Conservation (phyloP, 2,888 invertebrate species). For the Tetragonula carbonaria region DNA sequence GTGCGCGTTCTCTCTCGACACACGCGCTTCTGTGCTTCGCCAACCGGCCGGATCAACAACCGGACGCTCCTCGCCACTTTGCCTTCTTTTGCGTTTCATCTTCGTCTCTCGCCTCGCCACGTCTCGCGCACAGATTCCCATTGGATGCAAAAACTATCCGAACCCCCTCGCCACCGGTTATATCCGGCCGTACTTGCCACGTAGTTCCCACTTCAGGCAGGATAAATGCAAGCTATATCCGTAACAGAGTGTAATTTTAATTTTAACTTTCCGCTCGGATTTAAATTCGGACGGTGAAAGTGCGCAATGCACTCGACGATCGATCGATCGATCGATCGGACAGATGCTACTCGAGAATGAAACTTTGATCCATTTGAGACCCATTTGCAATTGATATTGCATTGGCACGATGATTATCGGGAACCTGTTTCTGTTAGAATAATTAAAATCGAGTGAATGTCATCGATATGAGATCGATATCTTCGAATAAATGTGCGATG, state of each 20-base stretch:
- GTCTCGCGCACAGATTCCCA: not conserved
- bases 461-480: too few relatives aligned
- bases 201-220: not conserved
- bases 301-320: too few relatives aligned
- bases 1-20: conserved; percentile 44
- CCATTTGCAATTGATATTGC: too few relatives aligned
- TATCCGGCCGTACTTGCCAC: not conserved
- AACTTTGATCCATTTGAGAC: too few relatives aligned
- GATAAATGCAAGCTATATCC: not conserved
- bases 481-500: too few relatives aligned
- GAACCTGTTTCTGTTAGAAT: too few relatives aligned
- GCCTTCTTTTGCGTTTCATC: conserved; percentile 38
- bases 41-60: conserved; percentile 56
- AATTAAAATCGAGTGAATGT: too few relatives aligned
- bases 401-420: too few relatives aligned
- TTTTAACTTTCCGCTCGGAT: not conserved
- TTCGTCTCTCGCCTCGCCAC: not conserved
- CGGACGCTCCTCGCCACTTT: conserved; percentile 48
- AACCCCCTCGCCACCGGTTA: not conserved
- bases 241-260: not conserved
- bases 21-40: conserved; percentile 41
- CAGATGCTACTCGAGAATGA: too few relatives aligned
- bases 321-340: too few relatives aligned
- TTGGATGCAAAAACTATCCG: not conserved
- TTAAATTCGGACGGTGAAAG: too few relatives aligned